Conservation (phyloP, 2,888 invertebrate genomes). For the Anoplius nigerrimus region DNA sequence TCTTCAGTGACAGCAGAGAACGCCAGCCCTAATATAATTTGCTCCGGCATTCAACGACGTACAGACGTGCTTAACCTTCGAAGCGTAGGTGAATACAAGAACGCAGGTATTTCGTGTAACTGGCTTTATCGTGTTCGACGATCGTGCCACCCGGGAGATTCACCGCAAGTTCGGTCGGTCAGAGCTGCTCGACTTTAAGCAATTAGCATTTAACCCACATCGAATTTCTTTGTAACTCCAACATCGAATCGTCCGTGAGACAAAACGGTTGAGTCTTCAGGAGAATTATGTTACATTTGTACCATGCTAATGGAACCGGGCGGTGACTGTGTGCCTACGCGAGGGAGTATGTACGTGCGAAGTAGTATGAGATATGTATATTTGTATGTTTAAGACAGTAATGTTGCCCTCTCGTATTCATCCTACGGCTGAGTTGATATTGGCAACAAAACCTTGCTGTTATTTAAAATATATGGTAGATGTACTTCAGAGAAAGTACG, state of each 20-base stretch:
- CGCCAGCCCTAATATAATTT: too few relatives aligned
- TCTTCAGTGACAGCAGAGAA: too few relatives aligned
- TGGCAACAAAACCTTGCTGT: too few relatives aligned
- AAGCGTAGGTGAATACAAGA: constrained; percentile 40
- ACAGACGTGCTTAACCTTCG: constrained; percentile 33
- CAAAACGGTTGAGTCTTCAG: neutral
- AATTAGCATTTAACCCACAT: constrained; percentile 51
- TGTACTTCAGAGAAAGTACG: too few relatives aligned
- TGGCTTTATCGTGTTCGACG: constrained; percentile 50
- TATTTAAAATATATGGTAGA: too few relatives aligned
- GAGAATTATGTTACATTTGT: neutral
- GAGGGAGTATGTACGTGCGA: neutral
- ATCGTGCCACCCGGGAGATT: constrained; percentile 50
- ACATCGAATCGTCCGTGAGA: constrained; percentile 19
- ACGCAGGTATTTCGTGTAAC: constrained; percentile 56
- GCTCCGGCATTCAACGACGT: constrained; percentile 5
- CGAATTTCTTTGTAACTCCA: constrained; percentile 31
- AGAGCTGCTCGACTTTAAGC: constrained; percentile 46
- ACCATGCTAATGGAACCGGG: neutral
- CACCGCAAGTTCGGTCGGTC: constrained; percentile 11
- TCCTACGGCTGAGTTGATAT: too few relatives aligned
- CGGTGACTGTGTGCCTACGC: neutral
- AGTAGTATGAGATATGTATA: too few relatives aligned
- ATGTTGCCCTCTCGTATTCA: too few relatives aligned
- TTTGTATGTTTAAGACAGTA: too few relatives aligned